Base-by-base conservation (phyloP, 1,140 invertebrate species). In the Penaeus indicus region DNA sequence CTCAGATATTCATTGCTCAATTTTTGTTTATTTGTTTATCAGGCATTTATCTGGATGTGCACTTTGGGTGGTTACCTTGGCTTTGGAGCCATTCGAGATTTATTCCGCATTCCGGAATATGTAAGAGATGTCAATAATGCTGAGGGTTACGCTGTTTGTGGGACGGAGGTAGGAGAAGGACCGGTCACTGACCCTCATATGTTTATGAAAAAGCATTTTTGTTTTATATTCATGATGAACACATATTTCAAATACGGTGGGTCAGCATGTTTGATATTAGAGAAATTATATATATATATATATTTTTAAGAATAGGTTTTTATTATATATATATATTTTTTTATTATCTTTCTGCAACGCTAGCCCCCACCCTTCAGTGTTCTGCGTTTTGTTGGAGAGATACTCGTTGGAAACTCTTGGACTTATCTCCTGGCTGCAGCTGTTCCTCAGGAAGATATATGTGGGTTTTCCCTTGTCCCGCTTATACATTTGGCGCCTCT, bases 111-210 rank as follows among this genome's bases (percentile, higher is more conserved):
- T 84, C 96, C 97, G 0, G 94, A 95, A 61, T 99, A 99, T 93
- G 97, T 99, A 0, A 94, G 94, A 78, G 97, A 98, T 91, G 96
- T 95, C 16, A 99, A 99, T 92, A 94, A 96, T 86, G 95, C 97
- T 91, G 94, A 94, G 0, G 92, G 94, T 8, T 97, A 96, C 91
- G 92, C 97, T 32, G 93, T 95, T 84, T 32, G 32, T 32, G 32
- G 2, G 2, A 32, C 0, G 32, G 2, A 32, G 32, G 32, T 32
- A 32, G 32, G 32, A 32, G 32, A 32, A 32, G 47, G 1, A 47
- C 47, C 5, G 7, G 47, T 13, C 47, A 47, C 47, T 47, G 7
- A 47, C 47, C 7, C 47, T 10, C 11, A 47, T 47, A 47, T 7
- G 0, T 47, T 10, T 47, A 47, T 47, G 11, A 7, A 47, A 47